A percentile compares a stretch with the other conserved stretches of the same genome.
Evolutionary conservation across 1,140 invertebrate species (phyloP).

Genomic region (Camponotus pennsylvanicus): DNA sequence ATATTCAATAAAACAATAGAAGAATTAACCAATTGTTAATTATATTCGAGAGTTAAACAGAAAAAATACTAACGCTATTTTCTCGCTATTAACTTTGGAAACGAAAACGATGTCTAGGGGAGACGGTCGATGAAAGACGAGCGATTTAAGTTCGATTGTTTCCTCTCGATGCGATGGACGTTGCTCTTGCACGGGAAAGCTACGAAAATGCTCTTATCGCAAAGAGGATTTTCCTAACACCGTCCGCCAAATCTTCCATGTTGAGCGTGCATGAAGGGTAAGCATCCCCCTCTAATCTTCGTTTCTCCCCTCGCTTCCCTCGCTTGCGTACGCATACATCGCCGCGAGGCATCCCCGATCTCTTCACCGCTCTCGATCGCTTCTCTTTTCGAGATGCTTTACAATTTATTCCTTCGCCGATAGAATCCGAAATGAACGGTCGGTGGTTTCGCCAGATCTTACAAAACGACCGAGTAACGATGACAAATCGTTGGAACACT

Average conservation of each 20-base stretch:
- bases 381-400: conserved; percentile 24
- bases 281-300: conserved; percentile 55
- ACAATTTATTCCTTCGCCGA: conserved; percentile 47
- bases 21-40: conserved; percentile 2
- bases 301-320: background rate
- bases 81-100: background rate
- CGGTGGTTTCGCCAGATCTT: conserved; percentile 18
- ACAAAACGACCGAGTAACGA: conserved; percentile 31
- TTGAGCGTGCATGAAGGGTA: conserved; percentile 54
- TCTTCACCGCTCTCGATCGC: conserved; percentile 11
- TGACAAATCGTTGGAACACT: conserved; percentile 6
- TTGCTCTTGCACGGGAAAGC: conserved; percentile 42
- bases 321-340: background rate
- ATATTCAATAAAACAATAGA: background rate
- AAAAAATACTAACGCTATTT: background rate
- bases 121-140: conserved; percentile 32
- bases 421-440: conserved; percentile 44
- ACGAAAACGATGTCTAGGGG: background rate
- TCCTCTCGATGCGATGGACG: conserved; percentile 37
- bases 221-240: conserved; percentile 63
- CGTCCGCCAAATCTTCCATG: conserved; percentile 54
- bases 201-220: conserved; percentile 63
- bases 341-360: conserved; percentile 9
- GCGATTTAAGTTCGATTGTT: conserved; percentile 60
- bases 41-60: background rate